Conservation (phyloP, 2,888 invertebrate species). For the Melikaiella ostensackeni region DNA sequence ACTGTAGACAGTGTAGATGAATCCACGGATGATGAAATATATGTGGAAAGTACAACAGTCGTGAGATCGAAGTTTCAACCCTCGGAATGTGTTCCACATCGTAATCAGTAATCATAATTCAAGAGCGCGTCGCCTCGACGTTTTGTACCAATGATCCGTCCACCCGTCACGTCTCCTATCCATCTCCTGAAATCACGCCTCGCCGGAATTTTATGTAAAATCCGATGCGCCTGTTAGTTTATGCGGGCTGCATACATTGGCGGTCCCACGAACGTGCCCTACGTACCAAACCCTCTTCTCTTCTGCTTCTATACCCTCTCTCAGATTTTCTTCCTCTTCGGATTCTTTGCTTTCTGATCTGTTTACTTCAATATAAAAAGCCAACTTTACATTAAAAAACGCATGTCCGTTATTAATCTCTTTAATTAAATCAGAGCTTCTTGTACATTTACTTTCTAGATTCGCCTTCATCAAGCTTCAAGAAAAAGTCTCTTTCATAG, state of each 20-base stretch:
- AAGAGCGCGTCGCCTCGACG: constrained; percentile 57
- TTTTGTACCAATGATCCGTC: constrained; percentile 64
- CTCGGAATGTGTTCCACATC: constrained; percentile 52
- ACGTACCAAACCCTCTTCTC: constrained; percentile 72
- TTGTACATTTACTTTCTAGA: background rate
- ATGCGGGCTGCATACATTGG: constrained; percentile 77
- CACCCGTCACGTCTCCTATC: constrained; percentile 72
- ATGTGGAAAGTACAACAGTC: constrained; percentile 36
- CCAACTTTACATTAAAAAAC: background rate
- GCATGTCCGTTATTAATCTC: no score
- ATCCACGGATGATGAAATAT: background rate
- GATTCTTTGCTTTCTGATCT: constrained; percentile 56
- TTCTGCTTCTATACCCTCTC: constrained; percentile 56
- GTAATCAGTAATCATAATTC: constrained; percentile 71
- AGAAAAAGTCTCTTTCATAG: background rate
- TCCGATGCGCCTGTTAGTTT: constrained; percentile 77
- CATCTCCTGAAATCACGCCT: constrained; percentile 72
- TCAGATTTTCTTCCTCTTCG: constrained; percentile 56
- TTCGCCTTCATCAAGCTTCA: background rate
- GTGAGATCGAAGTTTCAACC: constrained; percentile 52
- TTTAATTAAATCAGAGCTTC: background rate
- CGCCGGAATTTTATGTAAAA: constrained; percentile 76
- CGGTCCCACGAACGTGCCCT: constrained; percentile 74
- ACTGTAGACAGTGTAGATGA: constrained; percentile 28
- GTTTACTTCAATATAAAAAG: background rate